Conservation (phyloP, 2,888 invertebrate species). For the Euproctis similis region DNA sequence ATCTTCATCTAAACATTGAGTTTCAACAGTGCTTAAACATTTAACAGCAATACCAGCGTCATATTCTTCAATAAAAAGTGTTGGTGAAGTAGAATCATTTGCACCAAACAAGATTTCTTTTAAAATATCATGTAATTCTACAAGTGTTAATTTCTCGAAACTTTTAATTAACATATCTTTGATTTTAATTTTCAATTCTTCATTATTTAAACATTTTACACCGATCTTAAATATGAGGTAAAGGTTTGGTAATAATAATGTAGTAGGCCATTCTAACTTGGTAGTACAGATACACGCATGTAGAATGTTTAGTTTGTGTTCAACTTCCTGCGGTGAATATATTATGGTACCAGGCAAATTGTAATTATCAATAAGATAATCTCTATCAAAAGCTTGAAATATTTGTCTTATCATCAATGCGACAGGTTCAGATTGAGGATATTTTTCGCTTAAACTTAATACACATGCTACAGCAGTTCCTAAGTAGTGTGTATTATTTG, state of each 20-base stretch:
- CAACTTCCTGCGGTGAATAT: conserved; percentile 50
- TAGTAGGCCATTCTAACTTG: conserved; percentile 44
- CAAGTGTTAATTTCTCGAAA: conserved; percentile 35
- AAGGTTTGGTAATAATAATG: conserved; percentile 51
- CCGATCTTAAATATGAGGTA: conserved; percentile 59
- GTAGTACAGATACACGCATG: conserved; percentile 45
- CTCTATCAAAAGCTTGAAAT: conserved; percentile 42
- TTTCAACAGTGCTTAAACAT: conserved; percentile 20
- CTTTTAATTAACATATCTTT: conserved; percentile 49
- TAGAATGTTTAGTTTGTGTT: conserved; percentile 46
- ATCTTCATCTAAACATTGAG: conserved; percentile 34
- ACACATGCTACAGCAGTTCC: conserved; percentile 75
- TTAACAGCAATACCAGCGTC: conserved; percentile 56
- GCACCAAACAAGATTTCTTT: conserved; percentile 42
- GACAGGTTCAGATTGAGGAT: conserved; percentile 52
- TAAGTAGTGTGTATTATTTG: conserved; percentile 57
- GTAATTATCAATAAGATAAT: conserved; percentile 25
- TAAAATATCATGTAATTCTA: conserved; percentile 27
- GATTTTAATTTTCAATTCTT: conserved; percentile 42
- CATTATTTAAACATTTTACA: conserved; percentile 43
- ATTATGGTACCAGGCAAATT: conserved; percentile 52
- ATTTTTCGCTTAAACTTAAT: conserved; percentile 65
- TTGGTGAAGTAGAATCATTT: conserved; percentile 6
- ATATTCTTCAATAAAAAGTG: conserved; percentile 46
- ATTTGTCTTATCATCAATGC: conserved; percentile 35